Base-by-base conservation (phyloP, 35 echinoderm and acorn worm genomes). In the Apostichopus parvimensis region DNA sequence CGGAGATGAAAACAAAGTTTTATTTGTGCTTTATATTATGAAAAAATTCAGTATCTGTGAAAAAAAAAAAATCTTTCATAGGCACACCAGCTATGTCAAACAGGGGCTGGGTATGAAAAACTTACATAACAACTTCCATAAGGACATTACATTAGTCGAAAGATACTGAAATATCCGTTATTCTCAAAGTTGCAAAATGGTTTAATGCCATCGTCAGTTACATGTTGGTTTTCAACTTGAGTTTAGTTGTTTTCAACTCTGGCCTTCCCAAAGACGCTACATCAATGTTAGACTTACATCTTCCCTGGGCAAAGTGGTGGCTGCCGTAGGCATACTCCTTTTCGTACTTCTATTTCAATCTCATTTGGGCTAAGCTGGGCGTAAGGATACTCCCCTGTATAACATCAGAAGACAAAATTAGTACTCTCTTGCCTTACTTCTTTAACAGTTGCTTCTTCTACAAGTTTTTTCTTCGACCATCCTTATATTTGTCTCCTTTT, bases 371-470 rank as follows among this genome's bases (percentile, higher is more conserved):
- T 17, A 17, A 15, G n/a, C 15, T 73, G 70, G 6, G 70, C 70
- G 18, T 73, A 73, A n/a, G 70, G 70, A 17, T n/a, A 73, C n/a
- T 73, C 70, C 18, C 70, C 70, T 73, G 70, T 73, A 73, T n/a
- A 73, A 45, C 34, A 45, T 1, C 34, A 45, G 34, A 45, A 45
- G 3, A 45, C 34, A 45, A 45, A 45, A 45, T 45, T 45, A 45
- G 34, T 45, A 45, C 34, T 45, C 34, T 45, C 34, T 45, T 45
- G 3, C 34, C 34, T 45, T 45, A 45, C 1, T 45, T 45, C 34
- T 45, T 45, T 45, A 45, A 45, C 34, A 45, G 34, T 45, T 45
- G 34, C 34, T 45, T 45, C 34, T 45, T 45, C 34, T 45, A 45
- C 34, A 45, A 45, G 34, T 45, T 45, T 45, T 45, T 45, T 45